Conservation (phyloP, 2,113 vertebrate genomes). For the Hippocampus barbouri region DNA sequence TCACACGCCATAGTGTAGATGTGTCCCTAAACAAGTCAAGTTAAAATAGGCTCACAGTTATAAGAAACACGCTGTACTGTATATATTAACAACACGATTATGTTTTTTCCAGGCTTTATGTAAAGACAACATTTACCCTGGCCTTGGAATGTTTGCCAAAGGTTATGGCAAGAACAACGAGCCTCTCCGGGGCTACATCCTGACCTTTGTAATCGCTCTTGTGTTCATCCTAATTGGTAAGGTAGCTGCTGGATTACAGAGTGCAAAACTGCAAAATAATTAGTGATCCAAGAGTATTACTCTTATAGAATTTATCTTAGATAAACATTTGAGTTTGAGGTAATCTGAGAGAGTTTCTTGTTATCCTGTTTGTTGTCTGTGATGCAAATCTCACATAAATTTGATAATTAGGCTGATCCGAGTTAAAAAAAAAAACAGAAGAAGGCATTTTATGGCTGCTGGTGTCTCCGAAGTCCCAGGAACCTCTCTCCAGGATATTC, state of each 20-base stretch:
- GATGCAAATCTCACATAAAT: too few species aligned
- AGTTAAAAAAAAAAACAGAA: too few species aligned
- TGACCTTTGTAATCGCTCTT: conserved; percentile 92
- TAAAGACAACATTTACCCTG: conserved; percentile 97
- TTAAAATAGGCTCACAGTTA: not conserved
- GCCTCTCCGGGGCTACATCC: conserved; percentile 90
- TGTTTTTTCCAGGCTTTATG: conserved; percentile 81
- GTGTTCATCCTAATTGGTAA: conserved; percentile 97
- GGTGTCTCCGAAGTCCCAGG: too few species aligned
- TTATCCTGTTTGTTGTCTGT: not conserved
- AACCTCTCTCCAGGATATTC: too few species aligned
- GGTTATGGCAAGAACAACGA: conserved; percentile 99
- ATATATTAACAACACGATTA: not conserved
- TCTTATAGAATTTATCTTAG: not conserved
- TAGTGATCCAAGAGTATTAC: not conserved
- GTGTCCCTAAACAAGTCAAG: not conserved
- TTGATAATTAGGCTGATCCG: too few species aligned
- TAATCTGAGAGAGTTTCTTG: not conserved
- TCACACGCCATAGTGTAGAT: not conserved
- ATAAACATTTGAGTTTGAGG: not conserved
- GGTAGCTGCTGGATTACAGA: not conserved
- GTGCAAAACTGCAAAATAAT: not conserved
- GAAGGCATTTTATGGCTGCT: too few species aligned
- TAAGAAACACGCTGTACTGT: not conserved
- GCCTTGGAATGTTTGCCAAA: conserved; percentile 88